Conservation (phyloP, 2,797 vertebrate species). For the Centropyge bicolor region DNA sequence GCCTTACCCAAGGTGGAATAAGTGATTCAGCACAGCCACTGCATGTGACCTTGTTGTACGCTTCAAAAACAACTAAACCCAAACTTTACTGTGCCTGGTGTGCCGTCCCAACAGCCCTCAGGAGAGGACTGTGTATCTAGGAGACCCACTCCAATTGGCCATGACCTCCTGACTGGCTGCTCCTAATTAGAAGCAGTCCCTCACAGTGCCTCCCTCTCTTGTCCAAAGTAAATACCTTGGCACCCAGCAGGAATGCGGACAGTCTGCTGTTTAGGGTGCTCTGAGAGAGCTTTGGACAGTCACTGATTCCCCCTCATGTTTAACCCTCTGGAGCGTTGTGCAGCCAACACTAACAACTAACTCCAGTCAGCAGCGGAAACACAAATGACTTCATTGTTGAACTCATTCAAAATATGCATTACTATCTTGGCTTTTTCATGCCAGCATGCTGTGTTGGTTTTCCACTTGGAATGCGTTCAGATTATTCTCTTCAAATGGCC, state of each 20-base stretch:
- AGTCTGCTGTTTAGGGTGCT: slow-evolving; percentile 72
- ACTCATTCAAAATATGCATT: slow-evolving; percentile 44
- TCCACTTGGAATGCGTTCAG: slow-evolving; percentile 40
- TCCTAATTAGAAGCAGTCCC: slow-evolving; percentile 80
- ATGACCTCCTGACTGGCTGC: slow-evolving; percentile 78
- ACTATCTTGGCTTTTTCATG: slow-evolving; percentile 55
- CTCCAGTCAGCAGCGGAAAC: slow-evolving; percentile 41
- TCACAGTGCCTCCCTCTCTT: slow-evolving; percentile 74
- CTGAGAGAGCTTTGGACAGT: slow-evolving; percentile 48
- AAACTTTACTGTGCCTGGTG: slow-evolving; percentile 37
- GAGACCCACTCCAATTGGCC: slow-evolving; percentile 68
- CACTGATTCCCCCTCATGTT: slow-evolving; percentile 46
- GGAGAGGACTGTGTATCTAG: slow-evolving; percentile 61
- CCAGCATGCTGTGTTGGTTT: slow-evolving; percentile 45
- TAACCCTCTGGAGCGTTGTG: slow-evolving; percentile 45
- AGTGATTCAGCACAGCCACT: slow-evolving; percentile 37
- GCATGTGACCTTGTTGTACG: slow-evolving; percentile 39
- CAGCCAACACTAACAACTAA: slow-evolving; percentile 49
- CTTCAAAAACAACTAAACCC: slow-evolving; percentile 62
- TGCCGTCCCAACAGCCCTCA: slow-evolving; percentile 36
- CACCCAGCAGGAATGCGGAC: slow-evolving; percentile 77
- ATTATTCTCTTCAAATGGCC: slow-evolving; percentile 58
- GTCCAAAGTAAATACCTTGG: slow-evolving; percentile 82
- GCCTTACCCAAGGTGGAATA: slow-evolving; percentile 38
- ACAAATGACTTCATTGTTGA: slow-evolving; percentile 64